A percentile compares a stretch with the other conserved stretches of the same genome.
These are phyloP conservation scores for Pilophorus perplexus DNA, from an alignment of 2,888 invertebrate genomes.

Conservation along the genomic window DNA sequence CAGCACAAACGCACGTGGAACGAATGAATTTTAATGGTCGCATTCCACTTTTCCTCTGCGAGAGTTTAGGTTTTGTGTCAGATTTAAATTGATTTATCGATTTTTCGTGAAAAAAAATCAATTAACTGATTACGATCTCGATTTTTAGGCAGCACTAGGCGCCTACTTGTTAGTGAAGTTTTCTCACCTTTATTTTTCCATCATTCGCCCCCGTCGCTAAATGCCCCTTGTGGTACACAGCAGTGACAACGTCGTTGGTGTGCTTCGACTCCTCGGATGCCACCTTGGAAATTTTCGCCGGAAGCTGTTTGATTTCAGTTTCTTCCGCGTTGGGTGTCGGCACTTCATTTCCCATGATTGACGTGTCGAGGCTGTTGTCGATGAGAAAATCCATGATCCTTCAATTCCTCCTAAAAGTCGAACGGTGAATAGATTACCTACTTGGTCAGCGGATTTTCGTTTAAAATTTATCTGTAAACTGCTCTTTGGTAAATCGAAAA, in stretches of 20 bases:
- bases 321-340: slow-evolving; percentile 22
- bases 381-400: background rate
- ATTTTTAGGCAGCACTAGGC: too few species aligned
- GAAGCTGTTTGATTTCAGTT: slow-evolving; percentile 1
- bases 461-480: background rate
- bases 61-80: too few species aligned
- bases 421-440: background rate
- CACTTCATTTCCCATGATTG: slow-evolving; percentile 29
- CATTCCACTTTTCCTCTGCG: too few species aligned
- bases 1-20: too few species aligned
- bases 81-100: too few species aligned
- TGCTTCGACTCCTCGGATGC: slow-evolving; percentile 53
- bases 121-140: too few species aligned
- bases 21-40: too few species aligned
- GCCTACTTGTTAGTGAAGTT: too few species aligned
- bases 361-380: background rate
- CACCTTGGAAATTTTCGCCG: slow-evolving; percentile 7
- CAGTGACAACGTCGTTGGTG: slow-evolving; percentile 54
- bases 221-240: slow-evolving; percentile 54
- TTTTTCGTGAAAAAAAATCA: too few species aligned
- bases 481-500: too few species aligned
- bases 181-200: slow-evolving; percentile 57
- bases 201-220: slow-evolving; percentile 57
- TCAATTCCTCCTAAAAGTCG: too few species aligned
- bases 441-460: background rate